Evolutionary conservation across 2,113 vertebrate genomes (phyloP), one percentile per base, ranked within the genome.

Genomic region (Brachyhypopomus occidentalis): DNA sequence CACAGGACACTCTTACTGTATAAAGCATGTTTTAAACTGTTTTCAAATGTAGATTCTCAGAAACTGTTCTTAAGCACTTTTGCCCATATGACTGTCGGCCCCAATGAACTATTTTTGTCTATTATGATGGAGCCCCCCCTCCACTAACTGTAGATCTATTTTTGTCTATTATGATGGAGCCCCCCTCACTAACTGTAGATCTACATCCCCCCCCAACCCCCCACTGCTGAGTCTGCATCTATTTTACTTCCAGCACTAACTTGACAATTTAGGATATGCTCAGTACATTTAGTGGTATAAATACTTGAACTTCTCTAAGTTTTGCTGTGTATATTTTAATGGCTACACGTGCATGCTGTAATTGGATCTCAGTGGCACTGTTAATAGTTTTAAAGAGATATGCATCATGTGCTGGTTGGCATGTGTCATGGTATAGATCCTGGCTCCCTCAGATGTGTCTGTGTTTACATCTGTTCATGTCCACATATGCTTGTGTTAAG

Each of bases 61-160:
- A 75, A 55, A 23, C 74, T 45, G 62, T 81, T 55, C 67, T 81
- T 62, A 27, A 69, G 62, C 22, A 23, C 45, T 78, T 78, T 69
- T 75, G 72, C 45, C 34, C 73, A 69, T 56, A 45, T 9, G 75
- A 69, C 23, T 48, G 66, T 45, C 17, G 79, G 79, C 89, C 83
- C 69, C 88, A 86, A 36, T 77, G 86, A 88, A 80, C 63, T 14
- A 2, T 17, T 67, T 52, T 52, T 52, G 9, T 52, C 5, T 9
- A 48, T 48, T 48, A 11, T 11, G 9, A 48, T 48, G n/a, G n/a
- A n/a, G 41, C 41, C 41, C 41, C 41, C 38, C 38, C 38, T 74
- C 41, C 62, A 30, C 5, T 75, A 73, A 5, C 63, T 78, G 75
- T 84, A 71, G 73, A 25, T 38, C 58, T 80, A 78, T 84, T 66